These are phyloP conservation scores for Calycopis cecrops DNA, from an alignment of 1,140 invertebrate species.

Conservation along the genomic window DNA sequence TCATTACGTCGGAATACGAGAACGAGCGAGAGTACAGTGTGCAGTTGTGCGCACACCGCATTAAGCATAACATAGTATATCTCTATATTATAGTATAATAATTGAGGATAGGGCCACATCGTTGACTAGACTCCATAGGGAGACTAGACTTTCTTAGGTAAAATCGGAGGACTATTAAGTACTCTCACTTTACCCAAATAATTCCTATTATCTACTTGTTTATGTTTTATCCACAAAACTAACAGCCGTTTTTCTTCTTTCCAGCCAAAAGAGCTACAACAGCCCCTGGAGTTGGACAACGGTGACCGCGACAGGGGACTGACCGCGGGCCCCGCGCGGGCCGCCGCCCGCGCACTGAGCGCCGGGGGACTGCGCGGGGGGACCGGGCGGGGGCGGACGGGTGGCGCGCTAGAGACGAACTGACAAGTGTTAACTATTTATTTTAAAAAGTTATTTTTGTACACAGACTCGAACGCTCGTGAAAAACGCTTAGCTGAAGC, in stretches of 20 bases:
- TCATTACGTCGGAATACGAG: too few relatives aligned
- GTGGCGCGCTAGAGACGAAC: conserved; percentile 10
- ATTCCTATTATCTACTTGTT: too few relatives aligned
- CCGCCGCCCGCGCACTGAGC: conserved; percentile 61
- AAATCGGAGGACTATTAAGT: too few relatives aligned
- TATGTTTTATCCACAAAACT: conserved; percentile 2
- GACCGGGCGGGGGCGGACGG: neutral
- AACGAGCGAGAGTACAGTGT: too few relatives aligned
- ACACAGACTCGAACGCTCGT: neutral
- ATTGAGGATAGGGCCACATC: too few relatives aligned
- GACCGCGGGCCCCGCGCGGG: conserved; percentile 69
- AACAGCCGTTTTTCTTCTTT: conserved; percentile 36
- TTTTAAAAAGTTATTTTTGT: conserved; percentile 8
- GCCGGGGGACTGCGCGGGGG: conserved; percentile 16
- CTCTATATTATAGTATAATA: too few relatives aligned
- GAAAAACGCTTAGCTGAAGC: too few relatives aligned
- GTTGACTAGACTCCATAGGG: too few relatives aligned
- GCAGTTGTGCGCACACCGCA: too few relatives aligned
- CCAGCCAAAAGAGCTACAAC: conserved; percentile 70
- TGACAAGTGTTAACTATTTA: conserved; percentile 9
- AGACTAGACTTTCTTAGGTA: too few relatives aligned
- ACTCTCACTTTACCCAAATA: too few relatives aligned
- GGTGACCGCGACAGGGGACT: conserved; percentile 71
- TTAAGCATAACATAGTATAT: too few relatives aligned
- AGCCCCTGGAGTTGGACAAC: conserved; percentile 73